Base-by-base conservation (phyloP, 2,888 invertebrate genomes). In the Andrena praecox region DNA sequence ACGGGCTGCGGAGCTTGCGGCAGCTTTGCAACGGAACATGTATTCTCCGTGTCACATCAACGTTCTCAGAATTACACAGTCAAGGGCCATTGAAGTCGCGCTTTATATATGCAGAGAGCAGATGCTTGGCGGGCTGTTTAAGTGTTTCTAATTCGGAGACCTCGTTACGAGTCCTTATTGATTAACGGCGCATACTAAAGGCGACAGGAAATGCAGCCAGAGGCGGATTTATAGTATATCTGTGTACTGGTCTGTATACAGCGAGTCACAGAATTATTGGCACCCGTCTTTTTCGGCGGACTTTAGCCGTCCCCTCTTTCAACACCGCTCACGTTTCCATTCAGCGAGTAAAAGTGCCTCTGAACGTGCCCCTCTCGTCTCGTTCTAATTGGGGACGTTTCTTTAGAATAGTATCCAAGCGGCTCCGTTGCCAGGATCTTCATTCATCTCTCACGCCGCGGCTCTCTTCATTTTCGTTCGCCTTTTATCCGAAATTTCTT, bases 101-200 rank as follows among this genome's bases (percentile, higher is more conserved):
- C 10, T 27, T 60, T 24, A 27, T 31, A 24, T 6, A 31, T 69
- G 33, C 54, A 6, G 8, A 52, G 48, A 56, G 48, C 50, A 33
- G 35, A 29, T 33, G 48, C 35, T 54, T 29, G 62, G 20, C 42
- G 33, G 27, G 27, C 48, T 48, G 63, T 48, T 29, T n/a, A 20
- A 74, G 80, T n/a, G 76, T 82, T 63, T 59, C 27, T 54, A 68
- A 64, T 66, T 71, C 69, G 68, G 63, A 52, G 48, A 64, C 54
- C 63, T 82, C 48, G 81, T 80, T 76, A 59, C 33, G 62, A 42
- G 63, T 80, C 60, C 64, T 76, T 77, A 77, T 80, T 60, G 82
- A 82, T 80, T 69, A 59, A 72, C 68, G 52, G 74, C 74, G 35
- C 70, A 56, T 33, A 62, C 60, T 60, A 69, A 72, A 72, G 59